phyloP scores from a whole-genome alignment of 1,140 invertebrate genomes.

The Colletes gigas region DNA sequence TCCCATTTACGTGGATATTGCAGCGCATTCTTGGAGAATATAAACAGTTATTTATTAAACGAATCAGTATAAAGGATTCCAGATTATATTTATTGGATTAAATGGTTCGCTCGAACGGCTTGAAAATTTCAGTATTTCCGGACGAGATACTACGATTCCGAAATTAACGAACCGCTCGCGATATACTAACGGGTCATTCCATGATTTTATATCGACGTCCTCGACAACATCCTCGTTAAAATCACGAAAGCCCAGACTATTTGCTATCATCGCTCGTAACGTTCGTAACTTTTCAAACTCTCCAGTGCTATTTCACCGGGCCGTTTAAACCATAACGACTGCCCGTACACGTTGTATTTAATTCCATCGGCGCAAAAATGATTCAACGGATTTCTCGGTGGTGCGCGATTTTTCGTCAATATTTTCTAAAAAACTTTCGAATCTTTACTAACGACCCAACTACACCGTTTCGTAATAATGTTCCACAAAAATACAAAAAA shows the following conservation, averaged over 20 bases:
- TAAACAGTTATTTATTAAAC: background rate
- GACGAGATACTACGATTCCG: too few species aligned
- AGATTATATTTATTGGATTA: background rate
- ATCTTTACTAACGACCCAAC: background rate
- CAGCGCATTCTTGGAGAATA: background rate
- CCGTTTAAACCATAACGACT: background rate
- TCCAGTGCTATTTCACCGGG: background rate
- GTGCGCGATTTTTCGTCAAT: too few species aligned
- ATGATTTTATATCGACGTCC: background rate
- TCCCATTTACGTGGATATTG: background rate
- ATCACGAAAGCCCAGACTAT: background rate
- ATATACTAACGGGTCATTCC: background rate
- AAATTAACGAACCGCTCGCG: constrained; percentile 2
- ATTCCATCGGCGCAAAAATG: background rate
- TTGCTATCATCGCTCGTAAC: background rate
- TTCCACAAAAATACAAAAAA: too few species aligned
- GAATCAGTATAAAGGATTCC: background rate
- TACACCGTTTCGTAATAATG: background rate
- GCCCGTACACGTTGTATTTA: background rate
- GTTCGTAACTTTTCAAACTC: background rate
- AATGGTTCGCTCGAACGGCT: background rate
- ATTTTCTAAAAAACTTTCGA: background rate
- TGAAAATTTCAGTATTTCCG: background rate
- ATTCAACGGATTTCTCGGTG: background rate
- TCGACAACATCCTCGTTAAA: constrained; percentile 1